Conservation (phyloP, 2,113 vertebrate species). For the Dendrocopos noguchii region DNA sequence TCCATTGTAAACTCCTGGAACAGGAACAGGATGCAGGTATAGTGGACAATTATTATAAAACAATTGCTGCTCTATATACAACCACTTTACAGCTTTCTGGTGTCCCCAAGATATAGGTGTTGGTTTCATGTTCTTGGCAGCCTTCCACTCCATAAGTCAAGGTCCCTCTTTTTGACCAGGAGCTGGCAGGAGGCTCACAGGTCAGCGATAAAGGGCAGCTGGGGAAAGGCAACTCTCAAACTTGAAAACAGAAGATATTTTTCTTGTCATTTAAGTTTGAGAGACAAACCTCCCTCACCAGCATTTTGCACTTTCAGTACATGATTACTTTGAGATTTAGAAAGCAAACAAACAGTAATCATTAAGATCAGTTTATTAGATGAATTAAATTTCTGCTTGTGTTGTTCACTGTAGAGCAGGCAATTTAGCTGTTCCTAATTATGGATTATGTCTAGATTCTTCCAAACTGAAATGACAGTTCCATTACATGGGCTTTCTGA, state of each 20-base stretch:
- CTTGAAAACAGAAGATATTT: not conserved
- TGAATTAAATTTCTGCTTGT: conserved; percentile 38
- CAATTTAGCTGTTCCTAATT: conserved; percentile 26
- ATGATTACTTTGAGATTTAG: conserved; percentile 21
- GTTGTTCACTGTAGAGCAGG: not conserved
- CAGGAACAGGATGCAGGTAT: conserved; percentile 68
- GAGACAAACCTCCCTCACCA: not conserved
- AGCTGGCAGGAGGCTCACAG: not conserved
- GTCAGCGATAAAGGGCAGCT: not conserved
- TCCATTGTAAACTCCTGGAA: conserved; percentile 61
- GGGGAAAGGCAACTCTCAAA: not conserved
- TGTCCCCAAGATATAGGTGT: conserved; percentile 9
- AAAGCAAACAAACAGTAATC: conserved; percentile 40
- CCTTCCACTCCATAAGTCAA: not conserved
- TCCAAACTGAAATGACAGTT: not conserved
- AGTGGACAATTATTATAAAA: conserved; percentile 38
- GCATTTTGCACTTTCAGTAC: not conserved
- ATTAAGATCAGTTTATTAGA: conserved; percentile 53
- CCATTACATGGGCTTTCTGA: not conserved
- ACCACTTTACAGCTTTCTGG: conserved; percentile 45
- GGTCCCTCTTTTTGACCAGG: not conserved
- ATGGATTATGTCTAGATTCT: not conserved
- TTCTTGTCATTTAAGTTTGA: not conserved
- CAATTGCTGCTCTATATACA: conserved; percentile 51
- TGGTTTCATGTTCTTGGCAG: conserved; percentile 49